A percentile compares a stretch with the other conserved stretches of the same genome.
Conservation (phyloP, 2,113 vertebrate species). For the Hipposideros armiger region DNA sequence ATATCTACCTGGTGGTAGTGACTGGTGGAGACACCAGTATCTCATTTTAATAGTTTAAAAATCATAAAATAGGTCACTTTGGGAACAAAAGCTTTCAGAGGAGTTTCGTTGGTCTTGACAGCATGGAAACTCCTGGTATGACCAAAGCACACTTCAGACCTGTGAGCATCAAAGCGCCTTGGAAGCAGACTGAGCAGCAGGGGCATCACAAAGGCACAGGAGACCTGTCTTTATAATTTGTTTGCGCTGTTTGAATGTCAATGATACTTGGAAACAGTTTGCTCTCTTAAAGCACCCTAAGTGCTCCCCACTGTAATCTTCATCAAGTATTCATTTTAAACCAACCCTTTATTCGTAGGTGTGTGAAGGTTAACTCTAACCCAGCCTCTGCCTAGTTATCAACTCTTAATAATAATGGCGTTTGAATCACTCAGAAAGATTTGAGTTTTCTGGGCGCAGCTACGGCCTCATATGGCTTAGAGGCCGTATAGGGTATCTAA, state of each 20-base stretch:
- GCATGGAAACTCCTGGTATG: constrained; percentile 24
- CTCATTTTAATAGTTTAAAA: constrained; percentile 57
- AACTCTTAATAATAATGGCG: not conserved
- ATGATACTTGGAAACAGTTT: constrained; percentile 3
- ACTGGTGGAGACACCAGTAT: not conserved
- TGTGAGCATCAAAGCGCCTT: constrained; percentile 5
- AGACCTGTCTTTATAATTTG: not conserved
- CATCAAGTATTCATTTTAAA: not conserved
- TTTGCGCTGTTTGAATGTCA: not conserved
- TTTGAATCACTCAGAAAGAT: not conserved
- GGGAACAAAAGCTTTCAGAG: constrained; percentile 10
- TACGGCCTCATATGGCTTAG: not conserved
- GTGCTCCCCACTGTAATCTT: not conserved
- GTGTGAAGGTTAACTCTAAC: not conserved
- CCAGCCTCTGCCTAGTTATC: not conserved
- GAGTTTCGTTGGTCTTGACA: not conserved
- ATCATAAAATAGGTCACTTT: not conserved
- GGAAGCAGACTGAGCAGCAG: not conserved
- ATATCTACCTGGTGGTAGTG: not conserved
- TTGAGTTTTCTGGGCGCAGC: not conserved
- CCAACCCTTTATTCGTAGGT: not conserved
- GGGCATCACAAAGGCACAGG: not conserved
- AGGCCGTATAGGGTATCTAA: not conserved
- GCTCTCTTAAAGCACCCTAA: not conserved
- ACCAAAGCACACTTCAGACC: not conserved